Evolutionary conservation across 1,140 invertebrate species (phyloP), one percentile per base, ranked within the genome.

Genomic region (Nilaparvata lugens): DNA sequence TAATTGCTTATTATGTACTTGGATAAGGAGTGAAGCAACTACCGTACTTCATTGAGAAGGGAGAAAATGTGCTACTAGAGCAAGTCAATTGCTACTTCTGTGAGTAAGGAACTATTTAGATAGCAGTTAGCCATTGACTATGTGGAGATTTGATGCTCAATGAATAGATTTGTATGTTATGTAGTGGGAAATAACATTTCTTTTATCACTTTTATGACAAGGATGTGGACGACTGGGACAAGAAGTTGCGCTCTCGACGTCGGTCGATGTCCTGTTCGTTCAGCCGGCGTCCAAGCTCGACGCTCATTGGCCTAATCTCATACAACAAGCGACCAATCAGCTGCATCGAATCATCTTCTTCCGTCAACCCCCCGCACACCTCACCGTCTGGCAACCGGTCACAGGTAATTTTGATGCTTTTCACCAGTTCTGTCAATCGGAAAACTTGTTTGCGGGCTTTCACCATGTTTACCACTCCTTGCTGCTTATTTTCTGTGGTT

Each of bases 181-280:
- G 38, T 40, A 40, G n/a, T 9, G 16, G 16, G 16, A 6, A 52
- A 6, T 21, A 21, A 7, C 11, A 52, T 16, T 52, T 16, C 9
- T 7, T 7, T 52, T 14, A 52, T 9, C 9, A 21, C 16, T 55
- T 52, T 9, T 13, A n/a, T 38, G 24, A 16, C 2, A 23, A 56
- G 52, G 60, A 56, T 6, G 2, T n/a, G 7, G 60, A 61, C 7
- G 21, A 6, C 2, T 55, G 60, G 60, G 60, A 56, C 1, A 24
- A 42, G 2, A 52, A 55, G 21, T 52, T 40, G 7, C 52, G 52
- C 3, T 61, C 52, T 7, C 51, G 60, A 23, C 2, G 60, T 23
- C 45, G 58, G 0, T 43, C 58, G 11, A 54, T 60, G 58, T 60
- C 58, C 14, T 60, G 58, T 16, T 60, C 58, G 16, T 53, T 60